These are phyloP conservation scores for Herpailurus yagouaroundi DNA, from an alignment of 2,113 vertebrate species.

Conservation along the genomic window DNA sequence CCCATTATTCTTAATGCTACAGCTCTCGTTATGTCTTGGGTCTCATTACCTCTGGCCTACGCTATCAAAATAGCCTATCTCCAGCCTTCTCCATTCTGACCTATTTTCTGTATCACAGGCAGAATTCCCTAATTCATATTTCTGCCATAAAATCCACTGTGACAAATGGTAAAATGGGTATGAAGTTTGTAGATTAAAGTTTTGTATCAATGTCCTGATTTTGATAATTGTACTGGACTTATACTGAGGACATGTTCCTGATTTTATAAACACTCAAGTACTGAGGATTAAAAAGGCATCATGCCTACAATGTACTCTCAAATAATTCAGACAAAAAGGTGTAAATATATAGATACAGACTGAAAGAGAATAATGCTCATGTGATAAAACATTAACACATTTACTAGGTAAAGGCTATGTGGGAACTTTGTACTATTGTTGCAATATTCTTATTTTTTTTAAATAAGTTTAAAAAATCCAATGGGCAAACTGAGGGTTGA, in stretches of 20 bases:
- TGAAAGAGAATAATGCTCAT: background rate
- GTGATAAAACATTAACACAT: background rate
- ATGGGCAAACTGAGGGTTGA: no score
- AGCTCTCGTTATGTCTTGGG: background rate
- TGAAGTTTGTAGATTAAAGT: background rate
- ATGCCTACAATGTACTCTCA: background rate
- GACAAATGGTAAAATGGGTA: conserved; percentile 2
- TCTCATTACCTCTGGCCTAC: background rate
- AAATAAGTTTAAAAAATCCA: conserved; percentile 25
- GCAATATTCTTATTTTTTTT: background rate
- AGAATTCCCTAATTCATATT: background rate
- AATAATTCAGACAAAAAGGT: background rate
- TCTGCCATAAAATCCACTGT: background rate
- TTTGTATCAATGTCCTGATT: background rate
- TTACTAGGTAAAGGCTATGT: background rate
- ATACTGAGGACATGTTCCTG: background rate
- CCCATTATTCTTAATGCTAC: background rate
- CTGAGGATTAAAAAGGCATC: background rate
- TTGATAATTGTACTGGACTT: background rate
- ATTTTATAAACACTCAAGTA: background rate
- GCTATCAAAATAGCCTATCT: background rate
- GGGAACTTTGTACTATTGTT: background rate
- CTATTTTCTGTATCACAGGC: background rate
- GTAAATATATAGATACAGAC: background rate
- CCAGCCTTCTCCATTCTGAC: background rate